A percentile compares a stretch with the other conserved stretches of the same genome.
Conservation (phyloP, 2,888 invertebrate species). For the Napeogenes inachia region DNA sequence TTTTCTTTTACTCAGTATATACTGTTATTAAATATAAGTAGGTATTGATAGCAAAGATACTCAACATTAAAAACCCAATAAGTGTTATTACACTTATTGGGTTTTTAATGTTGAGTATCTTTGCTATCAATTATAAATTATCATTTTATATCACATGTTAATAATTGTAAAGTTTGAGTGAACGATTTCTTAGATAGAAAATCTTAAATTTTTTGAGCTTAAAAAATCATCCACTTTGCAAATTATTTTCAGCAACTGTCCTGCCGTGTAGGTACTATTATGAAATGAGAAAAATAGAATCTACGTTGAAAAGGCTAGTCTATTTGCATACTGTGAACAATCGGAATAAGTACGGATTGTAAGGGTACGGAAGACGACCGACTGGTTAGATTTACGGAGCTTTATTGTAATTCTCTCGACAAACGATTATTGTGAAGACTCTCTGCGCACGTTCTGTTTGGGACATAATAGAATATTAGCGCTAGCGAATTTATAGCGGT, state of each 20-base stretch:
- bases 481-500: not conserved
- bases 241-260: slow-evolving; percentile 15
- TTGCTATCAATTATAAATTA: too few relatives aligned
- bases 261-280: slow-evolving; percentile 16
- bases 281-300: slow-evolving; percentile 22
- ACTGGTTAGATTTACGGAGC: slow-evolving; percentile 35
- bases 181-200: too few relatives aligned
- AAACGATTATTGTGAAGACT: slow-evolving; percentile 54
- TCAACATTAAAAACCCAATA: too few relatives aligned
- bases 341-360: slow-evolving; percentile 38
- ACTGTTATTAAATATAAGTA: too few relatives aligned
- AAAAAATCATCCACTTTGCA: too few relatives aligned
- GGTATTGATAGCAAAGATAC: too few relatives aligned
- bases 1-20: too few relatives aligned
- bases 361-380: slow-evolving; percentile 33
- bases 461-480: not conserved
- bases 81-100: too few relatives aligned
- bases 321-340: slow-evolving; percentile 39
- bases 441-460: slow-evolving; percentile 40
- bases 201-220: too few relatives aligned
- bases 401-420: slow-evolving; percentile 52
- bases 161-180: too few relatives aligned
- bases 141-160: too few relatives aligned
- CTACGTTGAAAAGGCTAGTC: slow-evolving; percentile 24
- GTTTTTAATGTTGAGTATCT: too few relatives aligned